Evolutionary conservation across 2,113 vertebrate genomes (phyloP).

Genomic region (Syngnathus scovelli): DNA sequence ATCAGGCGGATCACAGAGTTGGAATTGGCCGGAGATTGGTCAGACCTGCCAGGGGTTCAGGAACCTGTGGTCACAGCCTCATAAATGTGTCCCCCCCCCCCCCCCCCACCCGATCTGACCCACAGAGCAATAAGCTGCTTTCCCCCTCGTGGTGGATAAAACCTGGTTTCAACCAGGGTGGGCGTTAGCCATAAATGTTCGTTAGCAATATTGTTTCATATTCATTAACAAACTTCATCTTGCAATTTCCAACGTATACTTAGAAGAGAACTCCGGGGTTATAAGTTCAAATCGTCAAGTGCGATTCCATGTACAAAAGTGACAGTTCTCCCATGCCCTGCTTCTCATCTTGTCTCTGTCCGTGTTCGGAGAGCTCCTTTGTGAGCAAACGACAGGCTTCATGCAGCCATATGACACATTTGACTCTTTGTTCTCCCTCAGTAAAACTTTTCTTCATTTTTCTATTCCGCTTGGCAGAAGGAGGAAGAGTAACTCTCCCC

Average conservation of each 20-base stretch:
- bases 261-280: conserved; percentile 4
- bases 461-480: conserved; percentile 42
- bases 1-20: conserved; percentile 62
- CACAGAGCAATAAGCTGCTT: no score
- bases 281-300: conserved; percentile 15
- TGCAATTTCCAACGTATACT: not conserved
- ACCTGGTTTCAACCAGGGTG: no score
- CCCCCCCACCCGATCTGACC: no score
- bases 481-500: conserved; percentile 30
- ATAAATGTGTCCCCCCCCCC: conserved; percentile 2
- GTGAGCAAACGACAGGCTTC: conserved; percentile 54
- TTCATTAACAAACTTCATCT: not conserved
- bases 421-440: conserved; percentile 61
- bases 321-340: conserved; percentile 30
- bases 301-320: conserved; percentile 20
- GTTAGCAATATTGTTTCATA: no score
- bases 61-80: conserved; percentile 30
- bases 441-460: conserved; percentile 37
- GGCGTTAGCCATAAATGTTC: no score
- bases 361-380: conserved; percentile 21
- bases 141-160: no score
- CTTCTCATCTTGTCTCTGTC: conserved; percentile 32
- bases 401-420: conserved; percentile 49
- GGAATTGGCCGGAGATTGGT: conserved; percentile 59
- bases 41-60: conserved; percentile 38